Evolutionary conservation across 2,797 vertebrate species (phyloP).

Genomic region (Chromis chromis): DNA sequence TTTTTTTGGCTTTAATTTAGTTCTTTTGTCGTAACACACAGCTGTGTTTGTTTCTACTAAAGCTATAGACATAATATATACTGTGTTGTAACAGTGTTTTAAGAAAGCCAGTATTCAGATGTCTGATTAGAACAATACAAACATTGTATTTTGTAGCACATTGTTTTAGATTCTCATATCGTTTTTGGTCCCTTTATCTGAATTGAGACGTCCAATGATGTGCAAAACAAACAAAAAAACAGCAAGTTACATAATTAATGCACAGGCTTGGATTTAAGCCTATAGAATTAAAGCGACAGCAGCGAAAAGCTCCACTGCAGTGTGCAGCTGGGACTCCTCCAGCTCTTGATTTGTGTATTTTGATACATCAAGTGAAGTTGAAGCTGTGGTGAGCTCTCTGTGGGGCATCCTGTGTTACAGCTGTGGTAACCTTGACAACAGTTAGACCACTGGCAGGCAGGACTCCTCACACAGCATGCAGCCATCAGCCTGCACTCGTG

Average conservation of each 20-base stretch:
- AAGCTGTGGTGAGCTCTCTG: conserved; percentile 24
- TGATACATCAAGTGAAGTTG: conserved; percentile 5
- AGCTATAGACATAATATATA: no score
- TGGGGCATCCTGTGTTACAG: conserved; percentile 62
- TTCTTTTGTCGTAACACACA: background rate
- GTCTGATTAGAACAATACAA: background rate
- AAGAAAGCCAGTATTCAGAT: no score
- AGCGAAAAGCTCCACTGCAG: background rate
- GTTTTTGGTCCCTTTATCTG: background rate
- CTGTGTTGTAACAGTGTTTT: no score
- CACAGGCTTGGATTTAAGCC: background rate
- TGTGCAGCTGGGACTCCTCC: background rate
- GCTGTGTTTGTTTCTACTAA: background rate
- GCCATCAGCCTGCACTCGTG: conserved; percentile 13
- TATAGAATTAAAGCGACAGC: background rate
- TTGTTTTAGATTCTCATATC: background rate
- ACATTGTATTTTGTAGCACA: background rate
- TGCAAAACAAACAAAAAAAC: background rate
- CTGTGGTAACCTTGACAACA: conserved; percentile 83
- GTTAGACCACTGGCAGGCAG: conserved; percentile 58
- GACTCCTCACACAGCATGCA: conserved; percentile 34
- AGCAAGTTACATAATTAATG: background rate
- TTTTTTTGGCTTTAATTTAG: background rate
- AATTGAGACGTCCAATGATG: background rate
- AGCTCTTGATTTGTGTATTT: conserved; percentile 12